phyloP scores from a whole-genome alignment of 2,888 invertebrate genomes.

The Neoascia interrupta region DNA sequence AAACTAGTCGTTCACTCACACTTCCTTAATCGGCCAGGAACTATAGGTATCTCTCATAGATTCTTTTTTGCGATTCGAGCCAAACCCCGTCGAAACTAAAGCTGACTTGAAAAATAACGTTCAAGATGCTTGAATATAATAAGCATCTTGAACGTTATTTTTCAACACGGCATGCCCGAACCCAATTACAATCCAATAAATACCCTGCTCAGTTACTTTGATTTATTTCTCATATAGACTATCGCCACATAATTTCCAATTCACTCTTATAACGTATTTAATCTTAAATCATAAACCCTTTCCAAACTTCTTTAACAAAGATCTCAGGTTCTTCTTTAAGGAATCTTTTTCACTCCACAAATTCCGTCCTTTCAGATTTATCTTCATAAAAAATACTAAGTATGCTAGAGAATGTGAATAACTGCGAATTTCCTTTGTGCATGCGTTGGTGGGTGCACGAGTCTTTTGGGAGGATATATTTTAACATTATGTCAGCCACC shows the following conservation, averaged over 20 bases:
- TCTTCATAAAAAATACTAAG: constrained; percentile 54
- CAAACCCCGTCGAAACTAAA: too few species aligned
- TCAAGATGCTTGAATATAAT: too few species aligned
- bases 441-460: constrained; percentile 8
- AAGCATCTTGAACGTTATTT: too few species aligned
- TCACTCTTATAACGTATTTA: background rate
- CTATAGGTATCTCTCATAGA: too few species aligned
- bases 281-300: constrained; percentile 1
- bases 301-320: constrained; percentile 8
- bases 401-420: constrained; percentile 56
- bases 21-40: too few species aligned
- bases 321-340: constrained; percentile 11
- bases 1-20: too few species aligned
- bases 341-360: constrained; percentile 5
- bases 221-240: constrained; percentile 11
- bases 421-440: constrained; percentile 47
- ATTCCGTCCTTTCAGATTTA: constrained; percentile 33
- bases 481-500: constrained; percentile 35
- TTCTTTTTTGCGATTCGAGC: too few species aligned
- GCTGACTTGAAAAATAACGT: too few species aligned
- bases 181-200: too few species aligned
- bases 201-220: too few species aligned
- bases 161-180: too few species aligned
- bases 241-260: constrained; percentile 37
- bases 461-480: background rate